phyloP scores from a whole-genome alignment of 1,140 invertebrate genomes.

The Lepidostoma basale region DNA sequence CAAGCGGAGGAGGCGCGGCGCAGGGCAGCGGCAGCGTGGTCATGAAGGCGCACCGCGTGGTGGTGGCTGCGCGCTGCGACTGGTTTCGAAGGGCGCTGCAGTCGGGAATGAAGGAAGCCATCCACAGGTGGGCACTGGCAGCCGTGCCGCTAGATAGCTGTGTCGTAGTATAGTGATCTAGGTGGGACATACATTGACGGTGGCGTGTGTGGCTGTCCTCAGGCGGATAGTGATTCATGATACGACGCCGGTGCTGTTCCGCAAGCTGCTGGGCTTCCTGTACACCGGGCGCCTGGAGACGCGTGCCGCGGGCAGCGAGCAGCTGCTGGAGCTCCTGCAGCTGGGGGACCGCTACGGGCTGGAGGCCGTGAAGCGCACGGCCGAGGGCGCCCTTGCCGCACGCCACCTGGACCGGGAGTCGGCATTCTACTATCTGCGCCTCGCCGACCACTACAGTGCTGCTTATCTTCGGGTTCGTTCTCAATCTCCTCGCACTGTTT shows the following conservation, averaged over 20 bases:
- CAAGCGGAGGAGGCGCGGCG: no score
- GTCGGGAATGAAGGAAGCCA: constrained; percentile 72
- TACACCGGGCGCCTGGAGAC: constrained; percentile 64
- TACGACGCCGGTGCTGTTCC: constrained; percentile 63
- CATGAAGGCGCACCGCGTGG: constrained; percentile 65
- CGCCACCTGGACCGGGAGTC: constrained; percentile 64
- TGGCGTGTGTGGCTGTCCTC: no score
- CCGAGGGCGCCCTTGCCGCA: constrained; percentile 62
- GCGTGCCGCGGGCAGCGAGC: constrained; percentile 56
- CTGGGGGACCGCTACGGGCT: constrained; percentile 54
- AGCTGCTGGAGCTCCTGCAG: constrained; percentile 66
- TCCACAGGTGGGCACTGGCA: constrained; percentile 63
- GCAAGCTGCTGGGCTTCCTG: constrained; percentile 64
- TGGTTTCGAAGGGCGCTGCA: constrained; percentile 70
- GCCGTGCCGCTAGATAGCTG: no score
- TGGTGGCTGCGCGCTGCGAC: constrained; percentile 69
- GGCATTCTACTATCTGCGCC: constrained; percentile 65
- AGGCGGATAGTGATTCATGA: constrained; percentile 70
- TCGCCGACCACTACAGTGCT: constrained; percentile 69
- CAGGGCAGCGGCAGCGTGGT: constrained; percentile 40
- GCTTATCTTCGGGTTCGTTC: constrained; percentile 60
- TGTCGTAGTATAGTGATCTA: no score
- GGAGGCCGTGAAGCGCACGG: constrained; percentile 56
- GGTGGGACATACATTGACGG: not conserved
- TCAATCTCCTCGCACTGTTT: not conserved